phyloP scores from a whole-genome alignment of 2,888 invertebrate genomes.

The Eilema sororculum region DNA sequence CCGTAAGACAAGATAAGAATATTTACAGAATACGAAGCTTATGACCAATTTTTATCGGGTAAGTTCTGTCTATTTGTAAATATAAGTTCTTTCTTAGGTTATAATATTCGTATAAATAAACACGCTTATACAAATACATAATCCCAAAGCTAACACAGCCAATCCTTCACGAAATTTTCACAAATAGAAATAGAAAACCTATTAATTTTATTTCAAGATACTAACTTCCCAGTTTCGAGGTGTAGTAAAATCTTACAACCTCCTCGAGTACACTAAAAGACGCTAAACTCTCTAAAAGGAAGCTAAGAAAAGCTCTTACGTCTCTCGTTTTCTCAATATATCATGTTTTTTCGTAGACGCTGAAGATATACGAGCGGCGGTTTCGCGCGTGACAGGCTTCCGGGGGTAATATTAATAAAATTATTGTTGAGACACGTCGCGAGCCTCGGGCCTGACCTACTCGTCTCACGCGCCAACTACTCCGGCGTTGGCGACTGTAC shows the following conservation, averaged over 20 bases:
- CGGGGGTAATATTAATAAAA: slow-evolving; percentile 86
- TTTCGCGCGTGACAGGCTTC: slow-evolving; percentile 84
- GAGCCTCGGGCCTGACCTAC: slow-evolving; percentile 69
- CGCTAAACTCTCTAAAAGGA: slow-evolving; percentile 74
- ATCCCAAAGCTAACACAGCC: slow-evolving; percentile 20
- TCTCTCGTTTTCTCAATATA: slow-evolving; percentile 84
- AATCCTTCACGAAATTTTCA: slow-evolving; percentile 23
- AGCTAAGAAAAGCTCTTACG: slow-evolving; percentile 79
- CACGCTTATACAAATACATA: slow-evolving; percentile 5
- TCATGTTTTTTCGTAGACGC: slow-evolving; percentile 82
- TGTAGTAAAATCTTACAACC: slow-evolving; percentile 53
- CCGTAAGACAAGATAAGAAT: not conserved
- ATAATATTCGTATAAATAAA: slow-evolving; percentile 20
- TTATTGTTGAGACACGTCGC: slow-evolving; percentile 84
- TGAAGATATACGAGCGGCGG: slow-evolving; percentile 82
- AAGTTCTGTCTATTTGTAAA: not conserved
- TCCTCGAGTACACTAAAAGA: slow-evolving; percentile 75
- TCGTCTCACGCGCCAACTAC: slow-evolving; percentile 52
- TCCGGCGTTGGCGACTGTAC: slow-evolving; percentile 37
- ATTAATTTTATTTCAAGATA: slow-evolving; percentile 53
- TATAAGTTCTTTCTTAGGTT: slow-evolving; percentile 10
- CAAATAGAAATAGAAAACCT: slow-evolving; percentile 35
- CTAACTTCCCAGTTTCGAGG: slow-evolving; percentile 53
- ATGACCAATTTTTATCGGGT: not conserved
- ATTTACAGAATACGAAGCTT: not conserved